Evolutionary conservation across 2,797 vertebrate species (phyloP), one percentile per base, ranked within the genome.

Genomic region (Microtus agrestis): DNA sequence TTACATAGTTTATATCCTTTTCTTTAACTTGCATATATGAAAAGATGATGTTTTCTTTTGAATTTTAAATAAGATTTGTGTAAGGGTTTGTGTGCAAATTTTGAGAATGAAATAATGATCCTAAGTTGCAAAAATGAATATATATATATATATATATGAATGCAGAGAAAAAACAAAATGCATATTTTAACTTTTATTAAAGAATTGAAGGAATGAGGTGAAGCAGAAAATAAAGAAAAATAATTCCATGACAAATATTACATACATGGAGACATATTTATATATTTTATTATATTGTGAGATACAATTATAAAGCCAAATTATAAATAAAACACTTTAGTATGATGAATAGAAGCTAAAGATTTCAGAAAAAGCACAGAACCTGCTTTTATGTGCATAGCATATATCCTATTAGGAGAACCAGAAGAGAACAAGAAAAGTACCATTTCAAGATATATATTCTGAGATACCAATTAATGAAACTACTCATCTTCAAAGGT

Each of bases 381-480:
- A 21, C 17, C 19, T 85, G 13, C 19, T 84, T 86, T 88, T 67
- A 54, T 92, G 65, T 92, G 4, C 31, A 51, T 67, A 88, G 48
- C 11, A 25, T 61, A 29, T 29, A 61, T 43, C 6, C 6, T 91
- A 78, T 95, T 86, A 80, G 76, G 27, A 92, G 8, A 95, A 88
- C 1, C 15, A 51, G 15, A 56, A 80, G 54, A 15, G 17, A 80
- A 43, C 3, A 65, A 27, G 13, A 37, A 74, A 81, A 69, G 31
- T 92, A 54, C 4, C 4, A 51, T 87, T 93, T 82, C 40, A 74
- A 5, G n/a, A 79, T 93, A 1, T 79, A 89, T 79, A 89, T 86
- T 3, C 1, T 6, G 12, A 61, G 6, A n/a, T 27, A 80, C 40
- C 34, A 74, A 93, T 63, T 95, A 97, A 95, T 73, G 29, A 91